These are phyloP conservation scores for Sebastes minor DNA, from an alignment of 2,797 vertebrate species.

Conservation along the genomic window DNA sequence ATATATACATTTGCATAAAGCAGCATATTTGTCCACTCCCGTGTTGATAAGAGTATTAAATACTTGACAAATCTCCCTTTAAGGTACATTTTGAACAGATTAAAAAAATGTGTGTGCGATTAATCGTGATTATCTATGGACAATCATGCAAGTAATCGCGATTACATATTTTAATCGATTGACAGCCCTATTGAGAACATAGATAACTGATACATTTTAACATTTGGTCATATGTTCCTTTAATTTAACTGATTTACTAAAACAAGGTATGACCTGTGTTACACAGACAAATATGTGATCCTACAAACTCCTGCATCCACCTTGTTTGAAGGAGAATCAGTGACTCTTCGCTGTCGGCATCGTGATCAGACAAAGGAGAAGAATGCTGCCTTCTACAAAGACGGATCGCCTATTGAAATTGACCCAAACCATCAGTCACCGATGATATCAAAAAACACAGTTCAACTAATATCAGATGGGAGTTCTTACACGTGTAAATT, in stretches of 20 bases:
- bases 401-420: not conserved
- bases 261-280: not conserved
- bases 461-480: not conserved
- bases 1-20: no score
- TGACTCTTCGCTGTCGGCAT: constrained; percentile 13
- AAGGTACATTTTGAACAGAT: no score
- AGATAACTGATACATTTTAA: not conserved
- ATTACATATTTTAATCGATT: no score
- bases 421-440: not conserved
- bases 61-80: no score
- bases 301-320: not conserved
- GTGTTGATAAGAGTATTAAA: no score
- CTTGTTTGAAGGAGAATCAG: constrained; percentile 9
- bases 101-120: rapidly evolving
- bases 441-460: not conserved
- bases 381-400: not conserved
- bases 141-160: rapidly evolving
- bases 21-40: no score
- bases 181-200: not conserved
- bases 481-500: not conserved
- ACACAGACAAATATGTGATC: not conserved
- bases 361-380: not conserved
- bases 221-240: not conserved
- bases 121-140: no score
- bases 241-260: not conserved